phyloP scores from a whole-genome alignment of 2,888 invertebrate species.

The Drosophila stalkeri region DNA sequence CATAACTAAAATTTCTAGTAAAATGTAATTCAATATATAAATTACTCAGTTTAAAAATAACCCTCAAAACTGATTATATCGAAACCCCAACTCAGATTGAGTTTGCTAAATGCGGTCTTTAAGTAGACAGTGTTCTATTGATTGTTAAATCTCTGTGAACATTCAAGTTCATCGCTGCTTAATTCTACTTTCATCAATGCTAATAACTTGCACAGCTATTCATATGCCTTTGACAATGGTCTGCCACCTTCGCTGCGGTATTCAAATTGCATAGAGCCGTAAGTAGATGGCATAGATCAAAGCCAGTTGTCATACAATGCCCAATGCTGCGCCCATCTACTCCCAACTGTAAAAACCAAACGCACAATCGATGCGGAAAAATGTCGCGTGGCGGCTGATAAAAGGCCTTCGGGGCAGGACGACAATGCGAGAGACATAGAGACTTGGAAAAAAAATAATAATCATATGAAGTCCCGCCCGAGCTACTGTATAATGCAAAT shows the following conservation, averaged over 20 bases:
- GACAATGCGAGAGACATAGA: not conserved
- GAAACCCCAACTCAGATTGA: not conserved
- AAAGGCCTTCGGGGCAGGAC: slow-evolving; percentile 56
- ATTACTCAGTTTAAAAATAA: not conserved
- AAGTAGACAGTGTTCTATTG: not conserved
- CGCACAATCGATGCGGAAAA: slow-evolving; percentile 66
- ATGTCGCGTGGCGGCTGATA: slow-evolving; percentile 76
- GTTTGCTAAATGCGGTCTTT: not conserved
- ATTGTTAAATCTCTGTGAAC: not conserved
- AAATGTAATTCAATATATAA: not conserved
- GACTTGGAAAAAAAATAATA: slow-evolving; percentile 4
- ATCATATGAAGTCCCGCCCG: slow-evolving; percentile 30
- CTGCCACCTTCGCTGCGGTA: slow-evolving; percentile 35
- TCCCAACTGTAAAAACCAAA: slow-evolving; percentile 6
- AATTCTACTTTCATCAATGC: slow-evolving; percentile 14
- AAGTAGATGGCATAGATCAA: slow-evolving; percentile 66
- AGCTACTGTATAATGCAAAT: slow-evolving; percentile 63
- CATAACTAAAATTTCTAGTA: not conserved
- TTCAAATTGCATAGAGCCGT: slow-evolving; percentile 26
- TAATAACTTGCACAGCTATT: slow-evolving; percentile 40
- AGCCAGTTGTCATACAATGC: slow-evolving; percentile 65
- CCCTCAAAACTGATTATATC: not conserved
- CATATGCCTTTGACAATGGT: slow-evolving; percentile 21
- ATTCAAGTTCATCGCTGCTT: slow-evolving; percentile 5
- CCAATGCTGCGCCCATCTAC: slow-evolving; percentile 18